These are phyloP conservation scores for Alca torda DNA, from an alignment of 2,797 vertebrate genomes.

Conservation along the genomic window DNA sequence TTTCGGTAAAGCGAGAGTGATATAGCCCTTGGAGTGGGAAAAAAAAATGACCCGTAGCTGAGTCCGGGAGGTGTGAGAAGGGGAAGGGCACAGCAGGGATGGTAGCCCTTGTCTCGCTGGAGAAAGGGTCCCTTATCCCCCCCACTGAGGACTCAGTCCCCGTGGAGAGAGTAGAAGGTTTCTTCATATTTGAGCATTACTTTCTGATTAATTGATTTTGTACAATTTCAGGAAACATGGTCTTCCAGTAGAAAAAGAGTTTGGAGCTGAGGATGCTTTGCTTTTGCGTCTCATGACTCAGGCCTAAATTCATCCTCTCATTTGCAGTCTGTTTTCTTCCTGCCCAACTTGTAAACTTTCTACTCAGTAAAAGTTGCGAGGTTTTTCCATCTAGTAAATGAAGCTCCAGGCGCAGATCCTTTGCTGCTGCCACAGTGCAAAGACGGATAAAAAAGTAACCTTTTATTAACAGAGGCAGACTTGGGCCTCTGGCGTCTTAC, in stretches of 20 bases:
- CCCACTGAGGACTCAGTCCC: not conserved
- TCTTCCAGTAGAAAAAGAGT: not conserved
- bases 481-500: not conserved
- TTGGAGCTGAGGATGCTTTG: not conserved
- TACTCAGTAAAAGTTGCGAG: not conserved
- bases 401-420: not conserved
- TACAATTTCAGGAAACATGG: not conserved
- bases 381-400: not conserved
- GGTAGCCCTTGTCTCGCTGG: accelerated
- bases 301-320: not conserved
- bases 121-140: not conserved
- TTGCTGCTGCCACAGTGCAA: not conserved
- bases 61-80: not conserved
- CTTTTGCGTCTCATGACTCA: not conserved
- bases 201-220: not conserved
- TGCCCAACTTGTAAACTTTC: not conserved
- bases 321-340: not conserved
- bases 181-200: not conserved
- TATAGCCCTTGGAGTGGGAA: not conserved
- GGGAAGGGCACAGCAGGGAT: not conserved
- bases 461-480: not conserved
- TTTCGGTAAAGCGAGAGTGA: not conserved
- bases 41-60: not conserved
- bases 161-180: not conserved
- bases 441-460: not conserved